These are phyloP conservation scores for Sebastes diploproa DNA, from an alignment of 2,797 vertebrate species.

Conservation along the genomic window DNA sequence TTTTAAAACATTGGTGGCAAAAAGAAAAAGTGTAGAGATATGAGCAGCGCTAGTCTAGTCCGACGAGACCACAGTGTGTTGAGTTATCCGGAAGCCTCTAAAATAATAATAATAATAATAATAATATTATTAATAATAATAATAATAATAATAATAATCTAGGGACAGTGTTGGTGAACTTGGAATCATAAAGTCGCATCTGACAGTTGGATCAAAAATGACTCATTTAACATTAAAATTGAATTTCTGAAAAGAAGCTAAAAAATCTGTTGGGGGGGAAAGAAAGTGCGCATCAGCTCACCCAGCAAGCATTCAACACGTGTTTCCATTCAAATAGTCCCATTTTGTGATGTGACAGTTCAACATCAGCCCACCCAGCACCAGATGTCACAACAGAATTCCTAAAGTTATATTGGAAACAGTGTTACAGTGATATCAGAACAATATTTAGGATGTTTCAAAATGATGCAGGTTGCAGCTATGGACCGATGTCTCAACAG, in stretches of 20 bases:
- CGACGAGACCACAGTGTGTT: not conserved
- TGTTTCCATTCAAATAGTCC: not conserved
- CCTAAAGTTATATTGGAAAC: not conserved
- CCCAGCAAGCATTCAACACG: constrained; percentile 13
- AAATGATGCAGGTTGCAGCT: not conserved
- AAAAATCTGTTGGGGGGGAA: not conserved
- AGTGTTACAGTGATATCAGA: not conserved
- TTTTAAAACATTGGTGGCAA: constrained; percentile 4
- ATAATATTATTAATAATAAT: not conserved
- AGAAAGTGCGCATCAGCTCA: constrained; percentile 9
- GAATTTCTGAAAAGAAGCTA: constrained; percentile 8
- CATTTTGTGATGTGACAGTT: not conserved
- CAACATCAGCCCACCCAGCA: not conserved
- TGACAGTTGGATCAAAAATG: constrained; percentile 9
- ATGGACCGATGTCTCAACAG: not conserved
- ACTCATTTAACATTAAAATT: not conserved
- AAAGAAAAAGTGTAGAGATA: constrained; percentile 33
- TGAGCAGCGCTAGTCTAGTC: constrained; percentile 8
- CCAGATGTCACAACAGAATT: not conserved
- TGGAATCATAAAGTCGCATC: constrained; percentile 40
- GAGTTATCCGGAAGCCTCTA: not conserved
- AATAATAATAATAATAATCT: not conserved
- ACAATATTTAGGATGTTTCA: not conserved
- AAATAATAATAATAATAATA: not conserved
- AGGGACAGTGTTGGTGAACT: constrained; percentile 8